A percentile compares a stretch with the other conserved stretches of the same genome.
These are phyloP conservation scores for Chionoecetes opilio DNA, from an alignment of 1,140 invertebrate species.

Conservation along the genomic window DNA sequence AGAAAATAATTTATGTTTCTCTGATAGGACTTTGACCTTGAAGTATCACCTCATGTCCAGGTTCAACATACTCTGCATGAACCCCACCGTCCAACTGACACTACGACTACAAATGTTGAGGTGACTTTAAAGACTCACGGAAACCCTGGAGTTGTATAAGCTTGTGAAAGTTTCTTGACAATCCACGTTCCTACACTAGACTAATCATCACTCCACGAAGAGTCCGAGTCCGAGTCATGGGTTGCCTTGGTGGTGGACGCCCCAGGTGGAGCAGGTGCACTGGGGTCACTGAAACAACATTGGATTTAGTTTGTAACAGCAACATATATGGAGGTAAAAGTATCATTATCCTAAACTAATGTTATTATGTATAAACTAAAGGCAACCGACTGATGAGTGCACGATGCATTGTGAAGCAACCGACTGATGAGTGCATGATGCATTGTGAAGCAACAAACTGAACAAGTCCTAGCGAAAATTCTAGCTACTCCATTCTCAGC, in stretches of 20 bases:
- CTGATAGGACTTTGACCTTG: not conserved
- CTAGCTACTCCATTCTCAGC: too few relatives aligned
- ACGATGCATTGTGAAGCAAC: too few relatives aligned
- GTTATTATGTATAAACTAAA: too few relatives aligned
- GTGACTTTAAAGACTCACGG: not conserved
- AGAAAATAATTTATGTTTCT: not conserved
- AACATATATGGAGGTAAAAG: too few relatives aligned
- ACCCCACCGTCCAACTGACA: not conserved
- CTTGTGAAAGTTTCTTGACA: not conserved
- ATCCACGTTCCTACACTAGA: not conserved
- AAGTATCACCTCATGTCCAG: too few relatives aligned
- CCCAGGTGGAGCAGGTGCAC: conserved; percentile 66
- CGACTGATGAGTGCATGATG: too few relatives aligned
- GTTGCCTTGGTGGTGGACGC: not conserved
- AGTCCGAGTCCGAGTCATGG: conserved; percentile 42
- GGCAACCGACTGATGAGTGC: too few relatives aligned
- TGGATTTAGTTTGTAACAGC: not conserved
- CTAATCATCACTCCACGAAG: conserved; percentile 70
- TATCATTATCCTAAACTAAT: too few relatives aligned
- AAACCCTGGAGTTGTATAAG: not conserved
- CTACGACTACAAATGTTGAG: not conserved
- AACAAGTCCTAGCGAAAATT: too few relatives aligned
- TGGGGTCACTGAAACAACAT: conserved; percentile 55
- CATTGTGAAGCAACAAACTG: too few relatives aligned
- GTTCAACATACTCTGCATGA: not conserved